phyloP scores from a whole-genome alignment of 2,888 invertebrate species.

The Cybosia mesomella region DNA sequence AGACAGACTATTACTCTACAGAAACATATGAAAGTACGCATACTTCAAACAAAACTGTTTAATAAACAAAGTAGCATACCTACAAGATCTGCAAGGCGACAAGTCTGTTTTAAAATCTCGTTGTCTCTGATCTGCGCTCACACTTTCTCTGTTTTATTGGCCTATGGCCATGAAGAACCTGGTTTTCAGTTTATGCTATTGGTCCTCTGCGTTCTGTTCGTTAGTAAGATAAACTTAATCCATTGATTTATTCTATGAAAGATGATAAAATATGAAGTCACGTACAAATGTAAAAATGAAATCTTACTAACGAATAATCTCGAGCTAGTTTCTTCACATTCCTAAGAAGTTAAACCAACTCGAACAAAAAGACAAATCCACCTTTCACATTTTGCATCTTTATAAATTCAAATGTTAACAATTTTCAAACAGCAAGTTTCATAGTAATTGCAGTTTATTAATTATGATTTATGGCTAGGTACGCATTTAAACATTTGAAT shows the following conservation, averaged over 20 bases:
- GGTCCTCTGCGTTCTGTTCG: no score
- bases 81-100: no score
- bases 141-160: no score
- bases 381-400: not conserved
- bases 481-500: slow-evolving; percentile 9
- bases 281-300: no score
- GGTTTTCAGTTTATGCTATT: not conserved
- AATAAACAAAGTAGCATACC: no score
- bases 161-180: not conserved
- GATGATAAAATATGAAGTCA: no score
- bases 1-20: no score
- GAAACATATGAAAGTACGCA: no score
- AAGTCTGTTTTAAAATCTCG: no score
- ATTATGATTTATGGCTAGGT: not conserved
- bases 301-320: not conserved
- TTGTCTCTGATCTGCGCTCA: no score
- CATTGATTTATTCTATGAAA: not conserved
- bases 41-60: no score
- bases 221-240: no score
- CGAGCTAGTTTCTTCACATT: not conserved
- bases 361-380: not conserved
- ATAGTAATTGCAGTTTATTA: slow-evolving; percentile 4
- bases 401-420: not conserved
- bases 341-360: not conserved
- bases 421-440: not conserved